phyloP scores from a whole-genome alignment of 2,797 vertebrate genomes.

The Myotis planiceps region DNA sequence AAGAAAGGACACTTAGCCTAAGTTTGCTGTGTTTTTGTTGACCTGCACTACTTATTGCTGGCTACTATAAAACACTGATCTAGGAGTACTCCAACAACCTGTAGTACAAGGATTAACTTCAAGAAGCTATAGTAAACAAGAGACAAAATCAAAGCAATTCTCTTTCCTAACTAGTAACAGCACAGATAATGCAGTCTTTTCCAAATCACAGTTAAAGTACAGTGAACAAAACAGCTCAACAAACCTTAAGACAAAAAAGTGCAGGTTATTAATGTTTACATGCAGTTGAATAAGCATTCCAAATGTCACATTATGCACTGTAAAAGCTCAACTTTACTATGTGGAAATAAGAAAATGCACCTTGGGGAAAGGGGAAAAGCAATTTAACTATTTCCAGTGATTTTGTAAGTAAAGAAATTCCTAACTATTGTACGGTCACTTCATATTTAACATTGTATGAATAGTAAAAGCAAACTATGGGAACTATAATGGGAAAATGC shows the following conservation, averaged over 20 bases:
- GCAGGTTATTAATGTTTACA: slow-evolving; percentile 87
- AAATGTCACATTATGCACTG: slow-evolving; percentile 88
- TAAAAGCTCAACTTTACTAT: slow-evolving; percentile 88
- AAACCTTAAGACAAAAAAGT: slow-evolving; percentile 84
- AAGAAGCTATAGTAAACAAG: slow-evolving; percentile 86
- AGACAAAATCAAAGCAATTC: slow-evolving; percentile 87
- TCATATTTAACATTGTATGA: slow-evolving; percentile 85
- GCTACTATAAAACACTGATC: slow-evolving; percentile 80
- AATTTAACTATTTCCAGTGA: slow-evolving; percentile 90
- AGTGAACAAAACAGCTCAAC: slow-evolving; percentile 87
- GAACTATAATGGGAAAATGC: slow-evolving; percentile 81
- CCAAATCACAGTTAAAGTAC: slow-evolving; percentile 86
- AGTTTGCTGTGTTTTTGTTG: slow-evolving; percentile 82
- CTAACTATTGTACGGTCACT: slow-evolving; percentile 84
- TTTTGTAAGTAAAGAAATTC: slow-evolving; percentile 89
- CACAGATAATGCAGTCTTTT: slow-evolving; percentile 87
- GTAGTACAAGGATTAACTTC: slow-evolving; percentile 82
- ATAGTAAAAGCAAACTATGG: slow-evolving; percentile 87
- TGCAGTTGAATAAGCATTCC: slow-evolving; percentile 87
- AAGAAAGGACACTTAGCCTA: slow-evolving; percentile 81
- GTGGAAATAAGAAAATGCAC: slow-evolving; percentile 88
- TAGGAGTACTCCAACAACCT: slow-evolving; percentile 83
- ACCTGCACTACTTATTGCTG: slow-evolving; percentile 85
- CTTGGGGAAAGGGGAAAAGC: slow-evolving; percentile 82
- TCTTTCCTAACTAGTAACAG: slow-evolving; percentile 87